Evolutionary conservation across 2,113 vertebrate genomes (phyloP).

Genomic region (Tautogolabrus adspersus): DNA sequence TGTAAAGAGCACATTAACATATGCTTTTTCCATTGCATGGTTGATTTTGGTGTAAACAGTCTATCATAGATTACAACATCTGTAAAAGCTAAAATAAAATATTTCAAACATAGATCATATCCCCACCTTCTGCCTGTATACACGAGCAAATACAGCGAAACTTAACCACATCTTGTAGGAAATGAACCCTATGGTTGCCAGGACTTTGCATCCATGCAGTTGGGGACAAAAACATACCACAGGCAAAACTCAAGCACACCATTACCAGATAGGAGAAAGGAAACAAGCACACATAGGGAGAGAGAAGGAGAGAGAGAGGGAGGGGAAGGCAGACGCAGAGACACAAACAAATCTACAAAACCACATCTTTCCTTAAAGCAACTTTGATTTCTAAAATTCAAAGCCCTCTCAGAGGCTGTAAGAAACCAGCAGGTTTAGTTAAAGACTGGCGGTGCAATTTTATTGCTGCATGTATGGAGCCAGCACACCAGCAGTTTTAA

Average conservation of each 20-base stretch:
- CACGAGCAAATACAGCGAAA: too few relatives aligned
- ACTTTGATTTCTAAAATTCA: background rate
- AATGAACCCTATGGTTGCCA: too few relatives aligned
- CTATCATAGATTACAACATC: too few relatives aligned
- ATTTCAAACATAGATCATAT: too few relatives aligned
- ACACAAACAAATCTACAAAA: background rate
- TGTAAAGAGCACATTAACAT: too few relatives aligned
- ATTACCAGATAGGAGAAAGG: background rate
- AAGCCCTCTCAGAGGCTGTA: background rate
- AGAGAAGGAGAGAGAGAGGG: background rate
- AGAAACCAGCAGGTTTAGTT: background rate
- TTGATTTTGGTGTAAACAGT: too few relatives aligned
- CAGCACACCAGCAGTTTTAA: background rate
- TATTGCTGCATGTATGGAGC: conserved; percentile 2
- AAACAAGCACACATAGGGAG: background rate
- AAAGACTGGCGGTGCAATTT: background rate
- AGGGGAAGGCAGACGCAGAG: too few relatives aligned
- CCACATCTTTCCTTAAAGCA: background rate
- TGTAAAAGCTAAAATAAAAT: too few relatives aligned
- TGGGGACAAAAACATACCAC: background rate
- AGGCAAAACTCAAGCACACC: background rate
- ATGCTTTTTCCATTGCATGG: too few relatives aligned
- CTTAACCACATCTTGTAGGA: too few relatives aligned
- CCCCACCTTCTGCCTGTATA: too few relatives aligned
- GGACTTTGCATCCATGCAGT: too few relatives aligned